A percentile compares a stretch with the other conserved stretches of the same genome.
Conservation (phyloP, 2,113 vertebrate species). For the Redunca redunca region DNA sequence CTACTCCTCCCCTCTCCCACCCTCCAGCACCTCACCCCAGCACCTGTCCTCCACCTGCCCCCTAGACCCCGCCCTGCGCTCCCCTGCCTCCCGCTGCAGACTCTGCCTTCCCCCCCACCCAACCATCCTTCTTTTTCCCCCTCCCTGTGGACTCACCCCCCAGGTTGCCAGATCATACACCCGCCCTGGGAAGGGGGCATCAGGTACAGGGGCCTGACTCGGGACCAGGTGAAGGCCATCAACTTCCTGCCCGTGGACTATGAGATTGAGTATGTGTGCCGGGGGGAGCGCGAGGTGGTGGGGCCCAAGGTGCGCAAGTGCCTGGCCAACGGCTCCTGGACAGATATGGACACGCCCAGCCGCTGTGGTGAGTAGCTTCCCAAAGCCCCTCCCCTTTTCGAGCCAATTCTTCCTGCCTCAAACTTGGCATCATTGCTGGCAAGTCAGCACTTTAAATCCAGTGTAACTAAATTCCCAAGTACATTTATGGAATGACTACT, state of each 20-base stretch:
- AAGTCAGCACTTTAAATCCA: slow-evolving; percentile 1
- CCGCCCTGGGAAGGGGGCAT: slow-evolving; percentile 95
- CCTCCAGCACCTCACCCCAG: no score
- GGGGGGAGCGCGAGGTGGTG: slow-evolving; percentile 90
- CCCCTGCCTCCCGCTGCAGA: background rate
- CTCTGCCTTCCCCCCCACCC: background rate
- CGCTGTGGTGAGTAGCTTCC: slow-evolving; percentile 87
- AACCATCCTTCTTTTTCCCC: background rate
- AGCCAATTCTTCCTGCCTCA: background rate
- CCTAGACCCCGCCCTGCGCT: background rate
- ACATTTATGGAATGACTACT: background rate
- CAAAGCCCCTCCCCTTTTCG: background rate
- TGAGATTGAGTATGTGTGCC: slow-evolving; percentile 96
- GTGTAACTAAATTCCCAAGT: background rate
- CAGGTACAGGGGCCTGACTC: slow-evolving; percentile 94
- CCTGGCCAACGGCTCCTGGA: slow-evolving; percentile 92
- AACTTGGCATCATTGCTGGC: background rate
- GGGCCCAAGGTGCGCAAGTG: slow-evolving; percentile 97
- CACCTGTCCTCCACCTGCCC: background rate
- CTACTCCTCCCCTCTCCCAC: background rate
- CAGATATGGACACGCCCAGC: slow-evolving; percentile 88
- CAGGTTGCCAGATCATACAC: slow-evolving; percentile 93
- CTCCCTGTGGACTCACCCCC: background rate
- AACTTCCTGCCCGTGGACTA: slow-evolving; percentile 93
- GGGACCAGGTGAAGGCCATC: slow-evolving; percentile 88